Evolutionary conservation across 2,797 vertebrate species (phyloP).

Genomic region (Pseudopleuronectes americanus): DNA sequence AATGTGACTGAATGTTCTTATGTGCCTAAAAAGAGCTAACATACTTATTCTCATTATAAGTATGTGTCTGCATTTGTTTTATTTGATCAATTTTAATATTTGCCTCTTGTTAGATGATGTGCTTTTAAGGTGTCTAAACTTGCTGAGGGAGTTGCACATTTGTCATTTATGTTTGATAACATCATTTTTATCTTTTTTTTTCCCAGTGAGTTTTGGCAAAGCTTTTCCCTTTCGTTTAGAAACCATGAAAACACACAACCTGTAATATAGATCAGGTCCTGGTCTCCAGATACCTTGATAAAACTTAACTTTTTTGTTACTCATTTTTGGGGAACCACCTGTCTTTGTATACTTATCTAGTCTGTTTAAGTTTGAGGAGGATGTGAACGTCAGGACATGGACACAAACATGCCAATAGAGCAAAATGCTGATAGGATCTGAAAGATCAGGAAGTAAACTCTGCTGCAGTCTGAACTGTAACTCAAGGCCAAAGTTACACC

Average conservation of each 20-base stretch:
- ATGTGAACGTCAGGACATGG: neutral
- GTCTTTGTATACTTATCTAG: slow-evolving; percentile 1
- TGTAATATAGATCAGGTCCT: slow-evolving; percentile 9
- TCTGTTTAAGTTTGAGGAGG: neutral
- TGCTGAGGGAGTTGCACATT: slow-evolving; percentile 3
- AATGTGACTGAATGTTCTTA: slow-evolving; percentile 67
- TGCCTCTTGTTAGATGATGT: slow-evolving; percentile 24
- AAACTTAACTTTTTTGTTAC: slow-evolving; percentile 26
- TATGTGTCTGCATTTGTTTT: slow-evolving; percentile 30
- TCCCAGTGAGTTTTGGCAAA: slow-evolving; percentile 5
- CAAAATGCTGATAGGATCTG: neutral
- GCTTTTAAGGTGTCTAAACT: slow-evolving; percentile 31
- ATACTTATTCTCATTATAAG: slow-evolving; percentile 37
- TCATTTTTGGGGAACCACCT: neutral
- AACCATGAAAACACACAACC: neutral
- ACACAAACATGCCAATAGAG: neutral
- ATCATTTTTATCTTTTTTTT: neutral
- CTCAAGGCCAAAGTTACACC: slow-evolving; percentile 42
- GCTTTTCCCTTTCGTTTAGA: neutral
- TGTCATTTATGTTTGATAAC: neutral
- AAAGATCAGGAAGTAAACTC: neutral
- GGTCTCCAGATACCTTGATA: slow-evolving; percentile 1
- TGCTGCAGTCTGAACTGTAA: neutral
- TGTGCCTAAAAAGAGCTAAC: slow-evolving; percentile 71
- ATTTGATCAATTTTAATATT: slow-evolving; percentile 30